These are phyloP conservation scores for Parazoanthus atlanticus DNA, from an alignment of 92 coral and sea anemone genomes.

Conservation along the genomic window DNA sequence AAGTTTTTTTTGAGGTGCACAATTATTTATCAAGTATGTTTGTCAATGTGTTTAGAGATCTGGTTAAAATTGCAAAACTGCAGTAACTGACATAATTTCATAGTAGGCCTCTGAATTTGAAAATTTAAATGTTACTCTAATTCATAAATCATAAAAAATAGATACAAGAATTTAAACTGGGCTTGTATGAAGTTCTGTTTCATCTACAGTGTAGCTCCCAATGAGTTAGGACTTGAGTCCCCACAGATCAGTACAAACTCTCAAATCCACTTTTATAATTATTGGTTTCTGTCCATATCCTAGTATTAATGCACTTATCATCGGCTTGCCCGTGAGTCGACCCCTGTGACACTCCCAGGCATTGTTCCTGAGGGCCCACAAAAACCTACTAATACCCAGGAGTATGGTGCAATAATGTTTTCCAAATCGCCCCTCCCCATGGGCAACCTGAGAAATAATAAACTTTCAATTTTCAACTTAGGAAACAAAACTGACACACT, in stretches of 20 bases:
- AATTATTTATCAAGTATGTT: background rate
- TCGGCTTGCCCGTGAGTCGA: background rate
- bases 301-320: conserved; percentile 1
- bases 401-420: background rate
- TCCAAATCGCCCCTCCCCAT: too few species aligned
- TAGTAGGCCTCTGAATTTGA: conserved; percentile 4
- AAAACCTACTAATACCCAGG: conserved; percentile 1
- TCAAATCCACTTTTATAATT: background rate
- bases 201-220: background rate
- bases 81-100: background rate
- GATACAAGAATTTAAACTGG: background rate
- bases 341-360: conserved; percentile 4
- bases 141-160: conserved; percentile 17
- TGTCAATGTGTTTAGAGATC: background rate
- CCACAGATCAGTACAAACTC: background rate
- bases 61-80: too few species aligned
- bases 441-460: too few species aligned
- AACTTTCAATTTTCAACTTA: too few species aligned
- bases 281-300: conserved; percentile 3
- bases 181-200: conserved; percentile 1
- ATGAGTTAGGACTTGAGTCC: background rate
- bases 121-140: background rate
- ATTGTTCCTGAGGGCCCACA: conserved; percentile 5
- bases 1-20: background rate
- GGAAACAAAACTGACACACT: too few species aligned